Evolutionary conservation across 92 coral and sea anemone genomes (phyloP).

Genomic region (Porites evermanni): DNA sequence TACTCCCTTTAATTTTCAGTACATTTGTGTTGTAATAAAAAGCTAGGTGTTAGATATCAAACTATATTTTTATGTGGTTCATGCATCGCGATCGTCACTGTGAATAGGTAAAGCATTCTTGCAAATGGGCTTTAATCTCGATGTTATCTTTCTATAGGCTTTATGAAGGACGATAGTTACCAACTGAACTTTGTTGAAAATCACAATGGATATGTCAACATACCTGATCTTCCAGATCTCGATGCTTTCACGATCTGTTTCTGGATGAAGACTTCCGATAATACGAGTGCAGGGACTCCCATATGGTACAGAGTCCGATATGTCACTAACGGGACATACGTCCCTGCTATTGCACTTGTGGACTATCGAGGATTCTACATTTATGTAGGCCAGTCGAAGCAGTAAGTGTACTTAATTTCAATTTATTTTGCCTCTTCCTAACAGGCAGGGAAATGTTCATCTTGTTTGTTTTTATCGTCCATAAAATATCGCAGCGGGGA

Average conservation of each 20-base stretch:
- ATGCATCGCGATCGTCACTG: not conserved
- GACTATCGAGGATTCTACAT: slow-evolving; percentile 56
- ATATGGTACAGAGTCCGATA: slow-evolving; percentile 65
- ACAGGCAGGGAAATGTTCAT: too few relatives aligned
- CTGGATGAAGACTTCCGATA: slow-evolving; percentile 75
- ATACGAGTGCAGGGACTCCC: slow-evolving; percentile 63
- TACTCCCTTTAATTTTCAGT: not conserved
- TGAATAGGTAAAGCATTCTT: too few relatives aligned
- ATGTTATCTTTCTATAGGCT: not conserved
- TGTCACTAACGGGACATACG: slow-evolving; percentile 3
- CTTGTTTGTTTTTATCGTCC: too few relatives aligned
- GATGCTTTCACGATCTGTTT: slow-evolving; percentile 66
- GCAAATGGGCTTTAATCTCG: too few relatives aligned
- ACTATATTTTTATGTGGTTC: too few relatives aligned
- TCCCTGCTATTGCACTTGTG: slow-evolving; percentile 61
- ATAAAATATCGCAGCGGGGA: too few relatives aligned
- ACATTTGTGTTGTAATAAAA: too few relatives aligned
- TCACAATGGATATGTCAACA: slow-evolving; percentile 65
- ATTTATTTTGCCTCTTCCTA: not conserved
- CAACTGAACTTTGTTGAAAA: slow-evolving; percentile 55
- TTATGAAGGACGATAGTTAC: slow-evolving; percentile 37
- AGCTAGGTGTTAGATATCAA: too few relatives aligned
- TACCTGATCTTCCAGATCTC: slow-evolving; percentile 69
- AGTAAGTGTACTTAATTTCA: slow-evolving; percentile 41
- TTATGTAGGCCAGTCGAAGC: not conserved